Evolutionary conservation across 1,140 invertebrate species (phyloP).

Genomic region (Physella acuta): DNA sequence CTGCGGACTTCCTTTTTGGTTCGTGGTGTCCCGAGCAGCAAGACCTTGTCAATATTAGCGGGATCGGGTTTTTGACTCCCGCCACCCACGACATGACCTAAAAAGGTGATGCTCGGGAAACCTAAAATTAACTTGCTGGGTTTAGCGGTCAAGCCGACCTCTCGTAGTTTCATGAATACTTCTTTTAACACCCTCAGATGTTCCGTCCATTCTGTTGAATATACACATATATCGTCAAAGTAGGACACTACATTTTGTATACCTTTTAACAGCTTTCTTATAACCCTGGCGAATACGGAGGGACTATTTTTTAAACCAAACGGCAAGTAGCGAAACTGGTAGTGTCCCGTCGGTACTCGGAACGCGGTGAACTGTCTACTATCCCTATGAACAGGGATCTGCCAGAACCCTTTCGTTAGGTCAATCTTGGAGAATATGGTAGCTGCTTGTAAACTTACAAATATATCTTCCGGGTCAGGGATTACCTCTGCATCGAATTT

Average conservation of each 20-base stretch:
- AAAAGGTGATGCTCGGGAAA: not conserved
- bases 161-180: not conserved
- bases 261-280: slow-evolving; percentile 29
- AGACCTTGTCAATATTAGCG: slow-evolving; percentile 3
- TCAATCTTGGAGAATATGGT: slow-evolving; percentile 27
- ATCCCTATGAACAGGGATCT: slow-evolving; percentile 21
- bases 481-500: slow-evolving; percentile 39
- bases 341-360: slow-evolving; percentile 26
- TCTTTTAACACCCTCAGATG: not conserved
- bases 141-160: not conserved
- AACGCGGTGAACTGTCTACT: slow-evolving; percentile 25
- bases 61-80: not conserved
- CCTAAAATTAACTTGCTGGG: not conserved
- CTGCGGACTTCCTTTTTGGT: not conserved
- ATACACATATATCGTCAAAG: not conserved
- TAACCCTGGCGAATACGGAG: slow-evolving; percentile 27
- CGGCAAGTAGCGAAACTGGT: slow-evolving; percentile 32
- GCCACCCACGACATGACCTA: not conserved
- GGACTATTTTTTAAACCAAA: slow-evolving; percentile 36
- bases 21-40: not conserved
- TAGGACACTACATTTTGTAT: not conserved
- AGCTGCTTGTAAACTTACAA: slow-evolving; percentile 22
- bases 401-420: slow-evolving; percentile 37
- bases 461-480: slow-evolving; percentile 35
- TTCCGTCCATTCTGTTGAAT: not conserved